A percentile compares a stretch with the other conserved stretches of the same genome.
Evolutionary conservation across 92 coral and sea anemone species (phyloP).

Genomic region (Umimayanthus chanpuru): DNA sequence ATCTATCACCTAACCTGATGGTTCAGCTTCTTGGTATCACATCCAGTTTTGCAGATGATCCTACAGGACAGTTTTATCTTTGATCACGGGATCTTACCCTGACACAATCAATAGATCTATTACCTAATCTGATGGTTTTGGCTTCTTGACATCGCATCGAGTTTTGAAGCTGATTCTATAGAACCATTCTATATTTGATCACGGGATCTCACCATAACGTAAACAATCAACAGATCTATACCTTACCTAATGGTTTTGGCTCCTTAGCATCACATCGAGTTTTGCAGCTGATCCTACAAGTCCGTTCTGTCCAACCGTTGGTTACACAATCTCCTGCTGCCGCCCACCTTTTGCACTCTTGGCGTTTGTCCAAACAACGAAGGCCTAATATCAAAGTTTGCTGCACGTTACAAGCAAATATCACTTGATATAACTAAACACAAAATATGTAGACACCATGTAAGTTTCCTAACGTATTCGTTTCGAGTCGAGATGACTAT

Average conservation of each 20-base stretch:
- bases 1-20: constrained; percentile 55
- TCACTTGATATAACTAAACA: too few species aligned
- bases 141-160: constrained; percentile 69
- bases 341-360: constrained; percentile 66
- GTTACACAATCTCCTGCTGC: constrained; percentile 67
- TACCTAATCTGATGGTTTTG: constrained; percentile 65
- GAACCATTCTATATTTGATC: too few species aligned
- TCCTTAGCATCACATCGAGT: constrained; percentile 74
- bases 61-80: not conserved
- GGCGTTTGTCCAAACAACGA: constrained; percentile 74
- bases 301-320: constrained; percentile 71
- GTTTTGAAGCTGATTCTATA: constrained; percentile 81
- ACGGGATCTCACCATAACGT: not conserved
- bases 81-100: not conserved
- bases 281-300: constrained; percentile 81
- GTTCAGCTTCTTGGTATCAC: constrained; percentile 72
- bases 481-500: too few species aligned
- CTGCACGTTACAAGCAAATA: not conserved
- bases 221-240: too few species aligned
- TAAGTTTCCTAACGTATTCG: too few species aligned
- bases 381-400: constrained; percentile 49
- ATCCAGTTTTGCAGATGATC: constrained; percentile 73
- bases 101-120: too few species aligned
- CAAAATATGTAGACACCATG: too few species aligned
- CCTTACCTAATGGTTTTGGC: constrained; percentile 69